Percentiles rank a stretch among this genome's conserved stretches.
Evolutionary conservation across 2,797 vertebrate species (phyloP).

Genomic region (Coracias cyanogaster): DNA sequence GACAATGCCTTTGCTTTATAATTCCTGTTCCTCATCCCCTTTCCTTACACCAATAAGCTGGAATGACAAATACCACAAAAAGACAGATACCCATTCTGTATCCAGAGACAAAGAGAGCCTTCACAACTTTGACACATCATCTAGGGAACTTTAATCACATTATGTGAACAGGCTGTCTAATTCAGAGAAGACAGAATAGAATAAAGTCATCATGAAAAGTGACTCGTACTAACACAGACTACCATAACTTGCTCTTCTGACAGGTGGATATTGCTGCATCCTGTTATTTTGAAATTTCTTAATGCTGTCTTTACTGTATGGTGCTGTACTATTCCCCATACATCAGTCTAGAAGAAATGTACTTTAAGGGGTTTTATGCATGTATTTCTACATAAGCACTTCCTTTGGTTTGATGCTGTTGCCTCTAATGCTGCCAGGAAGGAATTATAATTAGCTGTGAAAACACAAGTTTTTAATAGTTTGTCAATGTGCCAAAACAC

Average conservation of each 20-base stretch:
- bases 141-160: background rate
- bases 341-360: background rate
- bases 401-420: background rate
- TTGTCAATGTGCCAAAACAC: background rate
- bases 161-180: background rate
- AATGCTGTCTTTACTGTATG: background rate
- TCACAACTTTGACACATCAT: background rate
- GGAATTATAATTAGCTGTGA: slow-evolving; percentile 1
- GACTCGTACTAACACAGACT: background rate
- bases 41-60: background rate
- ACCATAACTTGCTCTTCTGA: background rate
- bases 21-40: background rate
- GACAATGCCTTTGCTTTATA: background rate
- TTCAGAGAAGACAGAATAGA: background rate
- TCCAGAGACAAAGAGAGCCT: background rate
- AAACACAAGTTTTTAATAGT: slow-evolving; percentile 3
- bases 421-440: background rate
- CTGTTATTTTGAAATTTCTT: background rate
- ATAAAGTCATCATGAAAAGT: background rate
- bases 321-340: background rate
- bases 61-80: background rate
- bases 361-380: background rate
- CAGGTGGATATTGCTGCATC: background rate
- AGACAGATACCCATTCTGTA: background rate
- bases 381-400: background rate